Percentiles rank a stretch among this genome's conserved stretches.
Evolutionary conservation across 2,888 invertebrate species (phyloP).

Genomic region (Mesochorus sp.): DNA sequence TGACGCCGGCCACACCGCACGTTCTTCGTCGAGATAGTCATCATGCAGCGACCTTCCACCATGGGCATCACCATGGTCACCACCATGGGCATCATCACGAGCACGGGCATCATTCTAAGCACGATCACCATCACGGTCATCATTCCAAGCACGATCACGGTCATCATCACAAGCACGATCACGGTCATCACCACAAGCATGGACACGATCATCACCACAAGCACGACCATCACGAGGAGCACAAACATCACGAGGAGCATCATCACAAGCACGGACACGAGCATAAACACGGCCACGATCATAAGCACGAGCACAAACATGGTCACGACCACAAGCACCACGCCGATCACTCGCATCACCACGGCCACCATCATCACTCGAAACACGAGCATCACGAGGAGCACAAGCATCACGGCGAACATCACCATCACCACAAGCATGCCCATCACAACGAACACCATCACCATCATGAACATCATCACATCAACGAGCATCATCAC

Average conservation of each 20-base stretch:
- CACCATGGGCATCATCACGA: constrained; percentile 67
- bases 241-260: constrained; percentile 69
- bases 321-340: constrained; percentile 72
- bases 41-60: constrained; percentile 53
- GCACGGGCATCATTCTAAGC: constrained; percentile 62
- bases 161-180: constrained; percentile 65
- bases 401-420: constrained; percentile 73
- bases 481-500: constrained; percentile 76
- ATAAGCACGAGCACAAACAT: constrained; percentile 66
- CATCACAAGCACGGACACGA: constrained; percentile 59
- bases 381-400: constrained; percentile 73
- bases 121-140: constrained; percentile 69
- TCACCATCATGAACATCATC: constrained; percentile 76
- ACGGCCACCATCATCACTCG: constrained; percentile 73
- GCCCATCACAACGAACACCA: constrained; percentile 75
- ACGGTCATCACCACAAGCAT: constrained; percentile 71
- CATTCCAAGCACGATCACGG: constrained; percentile 72
- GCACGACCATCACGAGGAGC: constrained; percentile 70
- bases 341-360: constrained; percentile 72
- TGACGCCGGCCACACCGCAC: constrained; percentile 33
- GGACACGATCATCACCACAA: constrained; percentile 65
- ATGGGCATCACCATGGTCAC: constrained; percentile 65
- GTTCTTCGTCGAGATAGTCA: constrained; percentile 54
- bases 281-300: constrained; percentile 67
- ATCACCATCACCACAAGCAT: constrained; percentile 76